Conservation (phyloP, 2,113 vertebrate genomes). For the Entelurus aequoreus region DNA sequence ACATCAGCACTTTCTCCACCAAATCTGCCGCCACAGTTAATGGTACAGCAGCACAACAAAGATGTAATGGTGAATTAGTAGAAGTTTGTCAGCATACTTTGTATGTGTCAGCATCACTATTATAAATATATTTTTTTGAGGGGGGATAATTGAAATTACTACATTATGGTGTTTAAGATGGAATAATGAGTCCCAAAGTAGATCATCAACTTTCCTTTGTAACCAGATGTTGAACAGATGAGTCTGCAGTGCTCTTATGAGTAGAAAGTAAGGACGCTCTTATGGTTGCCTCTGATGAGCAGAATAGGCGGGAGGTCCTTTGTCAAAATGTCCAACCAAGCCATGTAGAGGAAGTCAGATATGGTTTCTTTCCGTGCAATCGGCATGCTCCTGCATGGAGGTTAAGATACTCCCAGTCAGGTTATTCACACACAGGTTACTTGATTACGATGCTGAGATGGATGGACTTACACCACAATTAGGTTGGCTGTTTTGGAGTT, state of each 20-base stretch:
- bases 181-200: slow-evolving; percentile 6
- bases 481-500: slow-evolving; percentile 88
- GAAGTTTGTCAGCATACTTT: too few relatives aligned
- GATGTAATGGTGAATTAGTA: too few relatives aligned
- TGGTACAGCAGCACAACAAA: too few relatives aligned
- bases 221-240: not conserved
- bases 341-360: slow-evolving; percentile 93
- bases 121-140: too few relatives aligned
- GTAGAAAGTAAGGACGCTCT: slow-evolving; percentile 97
- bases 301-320: slow-evolving; percentile 89
- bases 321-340: slow-evolving; percentile 91
- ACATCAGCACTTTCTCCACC: too few relatives aligned
- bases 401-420: slow-evolving; percentile 3
- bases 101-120: too few relatives aligned
- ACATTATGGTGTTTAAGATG: slow-evolving; percentile 8
- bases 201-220: slow-evolving; percentile 5
- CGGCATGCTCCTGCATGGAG: slow-evolving; percentile 85
- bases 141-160: not conserved
- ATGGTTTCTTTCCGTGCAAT: slow-evolving; percentile 91
- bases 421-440: not conserved
- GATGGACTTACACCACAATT: slow-evolving; percentile 86
- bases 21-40: too few relatives aligned
- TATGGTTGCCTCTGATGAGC: slow-evolving; percentile 95
- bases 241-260: slow-evolving; percentile 71
- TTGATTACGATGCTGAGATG: not conserved